Percentiles rank a stretch among this genome's conserved stretches.
These are phyloP conservation scores for Lithobius niger DNA, from an alignment of 1,140 invertebrate species.

Conservation along the genomic window DNA sequence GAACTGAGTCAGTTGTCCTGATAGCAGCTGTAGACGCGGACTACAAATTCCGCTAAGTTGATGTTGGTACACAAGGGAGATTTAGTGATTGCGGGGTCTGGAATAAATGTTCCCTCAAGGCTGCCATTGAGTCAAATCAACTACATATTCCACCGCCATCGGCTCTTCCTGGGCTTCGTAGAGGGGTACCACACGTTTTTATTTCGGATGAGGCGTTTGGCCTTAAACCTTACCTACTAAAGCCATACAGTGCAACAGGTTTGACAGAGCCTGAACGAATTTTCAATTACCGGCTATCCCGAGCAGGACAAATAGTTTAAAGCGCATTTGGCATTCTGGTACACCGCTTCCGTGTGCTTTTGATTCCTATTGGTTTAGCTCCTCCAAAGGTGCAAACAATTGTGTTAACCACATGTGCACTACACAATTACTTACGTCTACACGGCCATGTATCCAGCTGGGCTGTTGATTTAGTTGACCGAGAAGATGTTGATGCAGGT, in stretches of 20 bases:
- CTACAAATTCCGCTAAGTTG: constrained; percentile 24
- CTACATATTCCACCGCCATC: background rate
- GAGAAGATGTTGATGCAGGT: background rate
- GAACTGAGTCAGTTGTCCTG: constrained; percentile 24
- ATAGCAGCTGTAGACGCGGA: constrained; percentile 26
- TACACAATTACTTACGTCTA: constrained; percentile 16
- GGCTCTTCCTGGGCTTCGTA: background rate
- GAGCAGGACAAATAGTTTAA: background rate
- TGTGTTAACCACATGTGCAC: constrained; percentile 9
- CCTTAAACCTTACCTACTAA: background rate
- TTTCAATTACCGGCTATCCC: background rate
- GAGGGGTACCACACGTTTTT: constrained; percentile 15
- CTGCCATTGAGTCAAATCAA: constrained; percentile 18
- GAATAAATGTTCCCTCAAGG: no score
- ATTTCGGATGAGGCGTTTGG: constrained; percentile 28
- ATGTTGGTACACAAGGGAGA: constrained; percentile 27
- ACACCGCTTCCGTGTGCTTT: constrained; percentile 9
- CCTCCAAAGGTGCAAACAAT: constrained; percentile 9
- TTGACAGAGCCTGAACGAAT: background rate
- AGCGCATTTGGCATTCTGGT: background rate
- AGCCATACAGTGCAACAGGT: background rate
- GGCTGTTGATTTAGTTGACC: background rate
- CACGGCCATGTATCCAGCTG: no score
- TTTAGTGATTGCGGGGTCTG: constrained; percentile 19
- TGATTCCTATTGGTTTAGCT: constrained; percentile 12